These are phyloP conservation scores for Antheraea assamensis DNA, from an alignment of 2,888 invertebrate genomes.

Conservation along the genomic window DNA sequence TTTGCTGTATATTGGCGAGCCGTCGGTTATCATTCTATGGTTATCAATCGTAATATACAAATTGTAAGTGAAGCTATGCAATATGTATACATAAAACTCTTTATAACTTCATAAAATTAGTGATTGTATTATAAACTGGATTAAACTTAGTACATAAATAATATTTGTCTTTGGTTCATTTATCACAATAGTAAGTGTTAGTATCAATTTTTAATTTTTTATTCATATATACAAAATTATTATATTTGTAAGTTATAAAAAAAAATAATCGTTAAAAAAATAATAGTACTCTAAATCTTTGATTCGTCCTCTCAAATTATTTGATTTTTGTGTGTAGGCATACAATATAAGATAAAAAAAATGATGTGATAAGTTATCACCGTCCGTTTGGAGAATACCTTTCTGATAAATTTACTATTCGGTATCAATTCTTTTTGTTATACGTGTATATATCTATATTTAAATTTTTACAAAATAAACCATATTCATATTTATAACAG, in stretches of 20 bases:
- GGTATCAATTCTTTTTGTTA: background rate
- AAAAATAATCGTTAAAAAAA: background rate
- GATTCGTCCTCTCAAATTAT: background rate
- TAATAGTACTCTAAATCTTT: background rate
- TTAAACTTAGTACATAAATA: background rate
- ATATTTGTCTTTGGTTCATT: background rate
- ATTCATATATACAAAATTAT: background rate
- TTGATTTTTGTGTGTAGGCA: background rate
- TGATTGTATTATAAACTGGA: background rate
- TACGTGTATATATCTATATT: background rate
- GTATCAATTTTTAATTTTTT: background rate
- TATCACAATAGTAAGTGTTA: background rate
- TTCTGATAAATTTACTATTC: background rate
- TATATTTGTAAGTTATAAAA: background rate
- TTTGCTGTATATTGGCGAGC: too few species aligned
- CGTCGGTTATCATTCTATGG: background rate
- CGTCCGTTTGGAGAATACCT: background rate
- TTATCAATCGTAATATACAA: background rate
- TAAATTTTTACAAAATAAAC: background rate
- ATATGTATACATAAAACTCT: background rate
- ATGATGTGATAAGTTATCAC: background rate
- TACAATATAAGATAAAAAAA: background rate
- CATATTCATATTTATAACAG: background rate
- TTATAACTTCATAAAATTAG: too few species aligned
- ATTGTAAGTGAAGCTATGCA: background rate